Percentiles rank a stretch among this genome's conserved stretches.
Conservation (phyloP, 2,888 invertebrate species). For the Nephrotoma appendiculata region DNA sequence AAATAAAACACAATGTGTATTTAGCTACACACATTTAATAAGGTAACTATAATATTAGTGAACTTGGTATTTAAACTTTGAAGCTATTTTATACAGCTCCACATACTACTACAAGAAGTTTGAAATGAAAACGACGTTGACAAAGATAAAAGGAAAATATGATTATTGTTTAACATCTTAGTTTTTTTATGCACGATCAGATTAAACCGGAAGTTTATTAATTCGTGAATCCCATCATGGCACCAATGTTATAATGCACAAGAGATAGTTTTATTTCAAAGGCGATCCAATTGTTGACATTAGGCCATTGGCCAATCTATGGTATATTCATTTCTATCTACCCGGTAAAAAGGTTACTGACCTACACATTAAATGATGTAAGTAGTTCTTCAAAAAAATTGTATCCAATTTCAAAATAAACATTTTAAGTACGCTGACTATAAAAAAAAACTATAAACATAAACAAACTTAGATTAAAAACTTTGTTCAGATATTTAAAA, state of each 20-base stretch:
- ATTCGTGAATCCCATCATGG: background rate
- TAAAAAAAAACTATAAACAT: background rate
- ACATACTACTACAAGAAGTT: background rate
- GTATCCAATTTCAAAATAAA: background rate
- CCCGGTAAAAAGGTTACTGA: background rate
- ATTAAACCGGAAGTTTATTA: background rate
- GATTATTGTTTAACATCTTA: background rate
- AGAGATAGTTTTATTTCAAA: background rate
- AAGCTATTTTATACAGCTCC: background rate
- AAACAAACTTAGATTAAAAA: background rate
- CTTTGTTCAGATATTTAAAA: background rate
- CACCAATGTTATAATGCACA: background rate
- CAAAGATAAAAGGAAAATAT: background rate
- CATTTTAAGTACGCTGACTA: background rate
- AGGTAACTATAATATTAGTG: background rate
- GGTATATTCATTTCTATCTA: background rate
- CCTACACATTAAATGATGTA: background rate
- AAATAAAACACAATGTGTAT: background rate
- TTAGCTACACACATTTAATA: background rate
- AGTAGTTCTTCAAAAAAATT: background rate
- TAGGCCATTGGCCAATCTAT: background rate
- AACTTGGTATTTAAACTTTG: background rate
- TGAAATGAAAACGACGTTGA: background rate
- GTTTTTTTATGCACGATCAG: background rate
- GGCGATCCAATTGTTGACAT: background rate